Conservation (phyloP, 2,113 vertebrate genomes). For the Chrysochloris asiatica region DNA sequence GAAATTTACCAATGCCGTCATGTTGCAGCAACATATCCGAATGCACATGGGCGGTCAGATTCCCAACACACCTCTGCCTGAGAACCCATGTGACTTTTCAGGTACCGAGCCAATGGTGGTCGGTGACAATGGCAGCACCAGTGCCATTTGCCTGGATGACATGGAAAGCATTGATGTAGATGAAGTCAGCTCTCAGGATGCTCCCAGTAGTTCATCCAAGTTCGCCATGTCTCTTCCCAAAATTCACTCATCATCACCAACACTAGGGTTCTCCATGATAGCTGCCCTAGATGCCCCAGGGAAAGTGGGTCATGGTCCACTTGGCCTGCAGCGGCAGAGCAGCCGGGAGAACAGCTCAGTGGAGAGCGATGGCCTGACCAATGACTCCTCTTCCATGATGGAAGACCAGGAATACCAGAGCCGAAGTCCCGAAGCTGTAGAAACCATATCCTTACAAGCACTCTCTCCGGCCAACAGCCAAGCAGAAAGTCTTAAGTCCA, state of each 20-base stretch:
- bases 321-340: slow-evolving; percentile 90
- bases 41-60: slow-evolving; percentile 99
- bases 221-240: slow-evolving; percentile 70
- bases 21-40: slow-evolving; percentile 97
- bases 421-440: slow-evolving; percentile 89
- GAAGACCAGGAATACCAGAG: slow-evolving; percentile 90
- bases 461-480: slow-evolving; percentile 91
- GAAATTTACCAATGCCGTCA: slow-evolving; percentile 97
- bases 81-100: slow-evolving; percentile 85
- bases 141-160: slow-evolving; percentile 74
- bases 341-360: slow-evolving; percentile 88
- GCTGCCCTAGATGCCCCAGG: slow-evolving; percentile 85
- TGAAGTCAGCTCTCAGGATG: slow-evolving; percentile 85
- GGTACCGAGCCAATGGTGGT: slow-evolving; percentile 82
- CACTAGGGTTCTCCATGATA: slow-evolving; percentile 83
- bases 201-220: slow-evolving; percentile 76
- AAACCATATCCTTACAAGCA: slow-evolving; percentile 86
- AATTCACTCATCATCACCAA: slow-evolving; percentile 79
- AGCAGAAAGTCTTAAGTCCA: slow-evolving; percentile 84
- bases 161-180: slow-evolving; percentile 85
- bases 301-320: slow-evolving; percentile 86
- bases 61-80: slow-evolving; percentile 92
- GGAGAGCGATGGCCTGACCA: slow-evolving; percentile 90
- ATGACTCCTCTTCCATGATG: slow-evolving; percentile 85
- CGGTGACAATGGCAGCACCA: slow-evolving; percentile 77